A percentile compares a stretch with the other conserved stretches of the same genome.
phyloP scores from a whole-genome alignment of 2,113 vertebrate genomes.

The Psettodes erumei region DNA sequence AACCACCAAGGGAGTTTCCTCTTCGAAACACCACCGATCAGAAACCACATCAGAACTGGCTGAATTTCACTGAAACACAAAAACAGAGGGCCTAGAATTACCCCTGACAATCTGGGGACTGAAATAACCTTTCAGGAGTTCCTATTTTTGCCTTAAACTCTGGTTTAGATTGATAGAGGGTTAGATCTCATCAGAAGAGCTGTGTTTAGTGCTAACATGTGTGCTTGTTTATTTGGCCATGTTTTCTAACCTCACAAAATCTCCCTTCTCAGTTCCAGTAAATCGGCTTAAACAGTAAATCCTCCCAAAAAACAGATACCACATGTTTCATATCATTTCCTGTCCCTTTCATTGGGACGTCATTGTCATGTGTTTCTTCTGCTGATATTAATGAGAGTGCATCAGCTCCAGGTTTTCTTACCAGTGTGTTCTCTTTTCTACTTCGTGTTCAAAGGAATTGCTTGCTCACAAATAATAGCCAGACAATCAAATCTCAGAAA shows the following conservation, averaged over 20 bases:
- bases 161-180: conserved; percentile 63
- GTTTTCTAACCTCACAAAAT: conserved; percentile 51
- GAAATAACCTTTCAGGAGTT: conserved; percentile 67
- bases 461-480: conserved; percentile 3
- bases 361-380: rapidly evolving
- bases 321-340: not conserved
- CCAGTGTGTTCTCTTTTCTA: too few relatives aligned
- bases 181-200: conserved; percentile 45
- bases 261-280: conserved; percentile 47
- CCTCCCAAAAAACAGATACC: conserved; percentile 31
- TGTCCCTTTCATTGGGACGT: not conserved
- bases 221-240: conserved; percentile 52
- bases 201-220: conserved; percentile 50
- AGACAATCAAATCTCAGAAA: not conserved
- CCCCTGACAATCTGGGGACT: conserved; percentile 63
- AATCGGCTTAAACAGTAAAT: conserved; percentile 31
- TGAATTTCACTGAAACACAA: conserved; percentile 70
- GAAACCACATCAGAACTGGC: conserved; percentile 78
- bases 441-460: not conserved
- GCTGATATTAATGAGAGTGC: not conserved
- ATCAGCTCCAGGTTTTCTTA: not conserved
- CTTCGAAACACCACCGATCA: conserved; percentile 69
- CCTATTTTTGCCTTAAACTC: conserved; percentile 49
- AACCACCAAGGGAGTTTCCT: conserved; percentile 82
- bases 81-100: conserved; percentile 71